Conservation (phyloP, 2,113 vertebrate genomes). For the Fregetta grallaria region DNA sequence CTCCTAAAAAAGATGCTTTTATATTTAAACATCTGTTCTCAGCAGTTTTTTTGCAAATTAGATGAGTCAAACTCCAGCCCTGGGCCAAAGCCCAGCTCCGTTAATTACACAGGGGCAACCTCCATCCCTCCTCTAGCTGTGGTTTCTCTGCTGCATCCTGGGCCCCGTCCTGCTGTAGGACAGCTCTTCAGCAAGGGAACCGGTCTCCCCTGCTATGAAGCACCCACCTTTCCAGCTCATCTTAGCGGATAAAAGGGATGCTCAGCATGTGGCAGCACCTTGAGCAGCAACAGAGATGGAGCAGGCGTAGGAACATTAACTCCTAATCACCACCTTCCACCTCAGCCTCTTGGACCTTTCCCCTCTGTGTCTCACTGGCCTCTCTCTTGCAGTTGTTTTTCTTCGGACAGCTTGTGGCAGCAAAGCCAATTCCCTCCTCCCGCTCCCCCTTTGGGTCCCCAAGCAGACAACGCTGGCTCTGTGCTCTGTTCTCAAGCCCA, state of each 20-base stretch:
- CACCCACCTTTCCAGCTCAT: background rate
- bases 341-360: background rate
- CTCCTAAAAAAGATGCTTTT: background rate
- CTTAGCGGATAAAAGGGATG: background rate
- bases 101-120: background rate
- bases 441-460: background rate
- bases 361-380: background rate
- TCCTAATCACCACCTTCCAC: background rate
- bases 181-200: background rate
- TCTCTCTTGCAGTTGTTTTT: background rate
- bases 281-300: background rate
- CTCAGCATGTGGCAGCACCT: background rate
- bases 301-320: background rate
- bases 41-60: background rate
- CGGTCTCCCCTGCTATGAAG: background rate
- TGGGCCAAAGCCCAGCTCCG: background rate
- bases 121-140: background rate
- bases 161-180: background rate
- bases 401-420: background rate
- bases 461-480: background rate
- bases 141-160: background rate
- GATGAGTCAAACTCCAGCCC: constrained; percentile 10
- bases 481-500: background rate
- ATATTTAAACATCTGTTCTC: constrained; percentile 26
- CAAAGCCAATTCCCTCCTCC: background rate